Evolutionary conservation across 2,888 invertebrate genomes (phyloP).

Genomic region (Trichacis sp.): DNA sequence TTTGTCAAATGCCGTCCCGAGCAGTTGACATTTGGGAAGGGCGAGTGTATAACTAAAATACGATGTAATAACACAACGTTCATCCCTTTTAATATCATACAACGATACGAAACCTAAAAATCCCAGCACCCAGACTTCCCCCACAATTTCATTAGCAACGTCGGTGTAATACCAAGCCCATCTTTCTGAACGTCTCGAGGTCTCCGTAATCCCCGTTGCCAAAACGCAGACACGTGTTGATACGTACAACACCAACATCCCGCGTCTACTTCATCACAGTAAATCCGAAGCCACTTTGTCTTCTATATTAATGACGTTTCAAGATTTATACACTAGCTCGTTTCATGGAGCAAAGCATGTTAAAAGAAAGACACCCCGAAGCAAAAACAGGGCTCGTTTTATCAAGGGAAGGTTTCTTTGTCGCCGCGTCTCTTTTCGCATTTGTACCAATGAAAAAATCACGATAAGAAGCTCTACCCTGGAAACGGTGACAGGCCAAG

Average conservation of each 20-base stretch:
- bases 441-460: background rate
- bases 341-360: background rate
- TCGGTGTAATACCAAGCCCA: too few relatives aligned
- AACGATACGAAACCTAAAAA: too few relatives aligned
- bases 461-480: background rate
- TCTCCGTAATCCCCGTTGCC: background rate
- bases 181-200: too few relatives aligned
- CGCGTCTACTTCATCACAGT: background rate
- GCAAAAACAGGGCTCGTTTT: constrained; percentile 2
- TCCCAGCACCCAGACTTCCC: too few relatives aligned
- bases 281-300: constrained; percentile 1
- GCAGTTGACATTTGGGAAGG: too few relatives aligned
- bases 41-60: too few relatives aligned
- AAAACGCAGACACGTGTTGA: constrained; percentile 5
- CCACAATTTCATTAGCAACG: too few relatives aligned
- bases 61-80: too few relatives aligned
- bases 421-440: background rate
- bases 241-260: too few relatives aligned
- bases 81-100: too few relatives aligned
- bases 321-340: background rate
- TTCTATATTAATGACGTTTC: background rate
- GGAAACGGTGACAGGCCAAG: background rate
- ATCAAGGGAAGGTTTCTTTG: background rate
- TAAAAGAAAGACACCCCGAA: background rate
- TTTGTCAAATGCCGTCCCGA: too few relatives aligned